Conservation (phyloP, 2,888 invertebrate genomes). For the Sarcophaga variegata region DNA sequence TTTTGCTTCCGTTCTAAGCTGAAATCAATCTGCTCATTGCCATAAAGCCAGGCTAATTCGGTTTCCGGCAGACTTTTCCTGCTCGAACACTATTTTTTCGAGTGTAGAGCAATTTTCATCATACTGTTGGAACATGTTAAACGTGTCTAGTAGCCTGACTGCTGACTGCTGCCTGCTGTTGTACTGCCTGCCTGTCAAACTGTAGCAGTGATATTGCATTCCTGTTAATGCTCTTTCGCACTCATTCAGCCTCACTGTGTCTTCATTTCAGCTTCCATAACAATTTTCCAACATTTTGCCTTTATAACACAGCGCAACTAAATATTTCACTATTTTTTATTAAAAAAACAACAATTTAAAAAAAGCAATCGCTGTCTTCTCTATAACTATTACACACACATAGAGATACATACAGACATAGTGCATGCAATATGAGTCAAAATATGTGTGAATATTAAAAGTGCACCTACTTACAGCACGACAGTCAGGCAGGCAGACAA, state of each 20-base stretch:
- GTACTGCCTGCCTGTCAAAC: conserved; percentile 52
- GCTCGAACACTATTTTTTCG: background rate
- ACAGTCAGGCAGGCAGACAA: conserved; percentile 1
- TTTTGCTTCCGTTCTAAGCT: no score
- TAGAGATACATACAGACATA: background rate
- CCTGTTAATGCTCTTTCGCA: conserved; percentile 37
- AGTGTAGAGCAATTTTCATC: conserved; percentile 23
- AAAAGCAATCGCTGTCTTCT: background rate
- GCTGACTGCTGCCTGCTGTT: conserved; percentile 43
- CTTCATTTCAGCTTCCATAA: background rate
- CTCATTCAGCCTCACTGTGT: background rate
- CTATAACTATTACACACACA: background rate
- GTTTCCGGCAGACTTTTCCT: background rate
- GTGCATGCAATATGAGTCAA: conserved; percentile 29
- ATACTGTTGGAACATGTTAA: conserved; percentile 2
- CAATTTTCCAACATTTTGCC: conserved; percentile 16
- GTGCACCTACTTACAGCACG: conserved; percentile 54
- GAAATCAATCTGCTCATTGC: no score
- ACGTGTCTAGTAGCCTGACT: conserved; percentile 20
- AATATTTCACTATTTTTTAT: conserved; percentile 36
- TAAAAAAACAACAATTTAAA: background rate
- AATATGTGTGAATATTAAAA: conserved; percentile 54
- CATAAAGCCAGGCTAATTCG: no score
- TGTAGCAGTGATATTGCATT: conserved; percentile 55
- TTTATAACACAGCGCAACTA: conserved; percentile 13